Conservation (phyloP, 2,113 vertebrate genomes). For the Xerus inauris region DNA sequence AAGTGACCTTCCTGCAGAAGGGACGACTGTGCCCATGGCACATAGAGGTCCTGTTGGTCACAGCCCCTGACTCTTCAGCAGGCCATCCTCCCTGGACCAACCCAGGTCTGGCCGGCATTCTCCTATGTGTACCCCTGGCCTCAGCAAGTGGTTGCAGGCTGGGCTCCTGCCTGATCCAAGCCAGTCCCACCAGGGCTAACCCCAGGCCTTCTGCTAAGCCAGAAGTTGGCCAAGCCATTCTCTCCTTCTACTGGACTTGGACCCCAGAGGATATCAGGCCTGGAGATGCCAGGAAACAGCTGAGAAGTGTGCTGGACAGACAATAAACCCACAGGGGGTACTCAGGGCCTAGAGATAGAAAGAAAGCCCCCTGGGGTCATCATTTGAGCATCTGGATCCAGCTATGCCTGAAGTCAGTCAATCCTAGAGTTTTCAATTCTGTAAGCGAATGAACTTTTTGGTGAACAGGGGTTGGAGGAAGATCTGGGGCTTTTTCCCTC, state of each 20-base stretch:
- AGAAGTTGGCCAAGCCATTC: background rate
- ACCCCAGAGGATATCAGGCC: background rate
- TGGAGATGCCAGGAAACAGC: background rate
- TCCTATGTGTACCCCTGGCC: background rate
- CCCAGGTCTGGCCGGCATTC: accelerated
- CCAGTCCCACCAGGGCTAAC: accelerated
- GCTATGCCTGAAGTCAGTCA: background rate
- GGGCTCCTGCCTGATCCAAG: accelerated
- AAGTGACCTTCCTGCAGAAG: background rate
- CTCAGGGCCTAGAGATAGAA: background rate
- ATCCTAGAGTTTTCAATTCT: background rate
- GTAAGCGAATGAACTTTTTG: background rate
- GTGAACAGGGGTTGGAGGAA: no score
- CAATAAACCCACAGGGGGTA: accelerated
- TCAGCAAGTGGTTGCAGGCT: background rate
- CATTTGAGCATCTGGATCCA: background rate
- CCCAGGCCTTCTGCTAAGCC: accelerated
- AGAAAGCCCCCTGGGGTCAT: background rate
- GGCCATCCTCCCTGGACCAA: accelerated
- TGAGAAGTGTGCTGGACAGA: background rate
- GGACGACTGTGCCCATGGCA: accelerated
- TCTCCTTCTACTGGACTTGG: background rate
- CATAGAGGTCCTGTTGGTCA: background rate
- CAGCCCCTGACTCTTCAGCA: background rate
- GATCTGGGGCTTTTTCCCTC: background rate